Evolutionary conservation across 2,888 invertebrate genomes (phyloP).

Genomic region (Yponomeuta cagnagella): DNA sequence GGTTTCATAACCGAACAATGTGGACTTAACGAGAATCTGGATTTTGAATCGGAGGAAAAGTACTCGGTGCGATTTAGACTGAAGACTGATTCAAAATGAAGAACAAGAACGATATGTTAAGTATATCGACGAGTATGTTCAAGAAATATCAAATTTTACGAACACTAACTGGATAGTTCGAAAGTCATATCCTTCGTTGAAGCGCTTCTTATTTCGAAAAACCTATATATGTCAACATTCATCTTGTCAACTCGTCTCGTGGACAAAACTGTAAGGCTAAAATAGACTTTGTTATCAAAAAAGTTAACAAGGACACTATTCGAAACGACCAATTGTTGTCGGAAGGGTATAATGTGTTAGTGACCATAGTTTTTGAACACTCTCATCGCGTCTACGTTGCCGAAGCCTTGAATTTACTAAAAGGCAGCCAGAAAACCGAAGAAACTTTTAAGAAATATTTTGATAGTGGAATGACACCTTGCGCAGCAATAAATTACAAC

Average conservation of each 20-base stretch:
- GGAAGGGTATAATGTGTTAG: constrained; percentile 6
- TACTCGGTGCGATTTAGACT: background rate
- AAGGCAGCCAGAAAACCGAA: background rate
- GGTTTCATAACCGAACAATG: constrained; percentile 20
- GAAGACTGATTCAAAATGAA: constrained; percentile 4
- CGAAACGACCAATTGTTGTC: constrained; percentile 10
- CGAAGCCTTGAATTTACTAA: constrained; percentile 7
- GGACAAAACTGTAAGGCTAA: constrained; percentile 8
- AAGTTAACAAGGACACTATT: constrained; percentile 14
- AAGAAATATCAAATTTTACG: constrained; percentile 8
- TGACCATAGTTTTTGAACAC: constrained; percentile 12
- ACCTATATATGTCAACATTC: constrained; percentile 15
- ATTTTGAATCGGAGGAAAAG: constrained; percentile 13
- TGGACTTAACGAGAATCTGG: constrained; percentile 20
- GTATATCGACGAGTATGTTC: constrained; percentile 1
- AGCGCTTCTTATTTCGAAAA: constrained; percentile 12
- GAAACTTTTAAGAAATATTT: constrained; percentile 13
- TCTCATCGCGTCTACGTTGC: constrained; percentile 13
- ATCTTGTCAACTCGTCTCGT: constrained; percentile 12
- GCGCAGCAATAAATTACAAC: constrained; percentile 10
- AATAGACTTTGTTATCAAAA: constrained; percentile 13
- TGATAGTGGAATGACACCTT: constrained; percentile 13
- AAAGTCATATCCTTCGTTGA: constrained; percentile 12
- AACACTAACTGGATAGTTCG: constrained; percentile 13
- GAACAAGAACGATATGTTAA: constrained; percentile 4